phyloP scores from a whole-genome alignment of 2,113 vertebrate species.

The Syngnathus typhle region DNA sequence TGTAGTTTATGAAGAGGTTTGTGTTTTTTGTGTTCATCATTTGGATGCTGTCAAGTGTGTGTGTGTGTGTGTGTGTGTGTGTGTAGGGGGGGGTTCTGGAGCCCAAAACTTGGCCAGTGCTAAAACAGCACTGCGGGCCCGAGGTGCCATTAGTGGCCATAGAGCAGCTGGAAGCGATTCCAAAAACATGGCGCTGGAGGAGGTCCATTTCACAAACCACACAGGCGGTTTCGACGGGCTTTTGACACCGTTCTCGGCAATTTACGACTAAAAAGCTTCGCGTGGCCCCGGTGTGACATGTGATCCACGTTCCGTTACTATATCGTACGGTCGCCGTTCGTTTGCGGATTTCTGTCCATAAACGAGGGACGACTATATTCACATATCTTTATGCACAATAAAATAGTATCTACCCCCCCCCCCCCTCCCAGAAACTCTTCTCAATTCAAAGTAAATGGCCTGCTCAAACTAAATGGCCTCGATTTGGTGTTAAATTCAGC shows the following conservation, averaged over 20 bases:
- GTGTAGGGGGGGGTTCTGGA: constrained; percentile 32
- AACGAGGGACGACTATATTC: too few relatives aligned
- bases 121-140: constrained; percentile 65
- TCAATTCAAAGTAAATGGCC: neutral
- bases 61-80: too few relatives aligned
- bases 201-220: constrained; percentile 76
- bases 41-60: too few relatives aligned
- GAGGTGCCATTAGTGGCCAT: constrained; percentile 73
- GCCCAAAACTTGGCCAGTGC: constrained; percentile 62
- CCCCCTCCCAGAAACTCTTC: too few relatives aligned
- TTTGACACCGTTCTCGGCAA: constrained; percentile 86
- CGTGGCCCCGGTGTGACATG: constrained; percentile 32
- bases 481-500: constrained; percentile 65
- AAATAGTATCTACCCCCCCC: too few relatives aligned
- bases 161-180: constrained; percentile 93
- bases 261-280: constrained; percentile 74
- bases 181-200: constrained; percentile 72
- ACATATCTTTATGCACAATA: too few relatives aligned
- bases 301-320: constrained; percentile 44
- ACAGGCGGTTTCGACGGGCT: constrained; percentile 71
- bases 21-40: neutral
- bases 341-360: neutral
- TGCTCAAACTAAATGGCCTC: constrained; percentile 57
- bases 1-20: neutral
- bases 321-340: constrained; percentile 46